Evolutionary conservation across 2,113 vertebrate genomes (phyloP), one percentile per base, ranked within the genome.

Genomic region (Dendropsophus ebraccatus): DNA sequence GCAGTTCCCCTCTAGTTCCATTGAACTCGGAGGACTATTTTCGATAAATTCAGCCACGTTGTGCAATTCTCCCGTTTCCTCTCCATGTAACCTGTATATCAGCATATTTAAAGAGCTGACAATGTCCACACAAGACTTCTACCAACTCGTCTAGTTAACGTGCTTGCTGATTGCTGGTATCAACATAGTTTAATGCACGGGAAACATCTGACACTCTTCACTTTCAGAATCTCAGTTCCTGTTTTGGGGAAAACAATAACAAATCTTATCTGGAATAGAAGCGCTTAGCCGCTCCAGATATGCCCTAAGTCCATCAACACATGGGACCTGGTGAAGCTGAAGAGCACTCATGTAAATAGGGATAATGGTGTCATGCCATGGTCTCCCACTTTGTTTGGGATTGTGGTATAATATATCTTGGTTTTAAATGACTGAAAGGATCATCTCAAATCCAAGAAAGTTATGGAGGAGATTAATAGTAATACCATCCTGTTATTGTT

Each of bases 191-290:
- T 88, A 90, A 81, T 86, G 83, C 0, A 0, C 81, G 75, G 83
- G 89, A 91, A 83, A 74, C 85, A 81, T 86, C 90, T 91, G 90
- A 91, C 90, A 90, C 90, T 90, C 89, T 88, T 91, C 85, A 67
- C 88, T 87, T 89, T 82, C 85, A 87, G 90, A 88, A 92, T 89
- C 88, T 87, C 89, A 88, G 88, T 92, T 89, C 88, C 88, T 91
- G 85, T 91, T 91, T 91, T 88, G 83, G 88, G 86, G 83, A 73
- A 90, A 91, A 91, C 67, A 87, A 88, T 82, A 89, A 87, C 86
- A 88, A 50, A 80, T 81, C 88, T 86, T 81, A 87, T 90, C 84
- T 0, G 0, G 81, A 74, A 88, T 50, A 32, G 41, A 88, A 89
- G 89, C 88, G 91, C 90, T 82, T 85, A 89, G 85, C 89, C 86